Conservation (phyloP, 2,888 invertebrate species). For the Dolomedes plantarius region DNA sequence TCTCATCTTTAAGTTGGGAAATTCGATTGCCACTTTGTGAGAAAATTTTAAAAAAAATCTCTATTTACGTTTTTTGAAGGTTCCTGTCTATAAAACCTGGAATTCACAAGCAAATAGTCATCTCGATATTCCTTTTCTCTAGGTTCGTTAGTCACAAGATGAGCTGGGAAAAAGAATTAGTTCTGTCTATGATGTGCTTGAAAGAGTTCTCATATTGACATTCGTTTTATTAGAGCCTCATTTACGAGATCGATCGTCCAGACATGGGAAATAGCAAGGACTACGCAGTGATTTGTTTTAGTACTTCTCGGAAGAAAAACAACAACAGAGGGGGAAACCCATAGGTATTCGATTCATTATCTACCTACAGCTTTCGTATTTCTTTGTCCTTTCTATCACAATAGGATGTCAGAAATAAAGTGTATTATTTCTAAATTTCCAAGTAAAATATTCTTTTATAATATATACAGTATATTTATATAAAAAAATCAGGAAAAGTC, state of each 20-base stretch:
- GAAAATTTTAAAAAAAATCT: too few species aligned
- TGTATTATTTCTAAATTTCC: too few species aligned
- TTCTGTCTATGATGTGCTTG: constrained; percentile 48
- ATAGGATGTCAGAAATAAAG: too few species aligned
- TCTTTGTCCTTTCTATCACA: not conserved
- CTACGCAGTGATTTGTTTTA: constrained; percentile 65
- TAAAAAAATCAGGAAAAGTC: too few species aligned
- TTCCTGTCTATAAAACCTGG: constrained; percentile 19
- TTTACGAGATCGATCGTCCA: constrained; percentile 60
- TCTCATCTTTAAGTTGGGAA: too few species aligned
- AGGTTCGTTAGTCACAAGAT: constrained; percentile 61
- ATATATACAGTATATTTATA: too few species aligned
- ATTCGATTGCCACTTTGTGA: too few species aligned
- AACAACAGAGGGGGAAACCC: constrained; percentile 15
- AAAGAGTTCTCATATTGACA: constrained; percentile 62
- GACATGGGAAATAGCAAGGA: constrained; percentile 26
- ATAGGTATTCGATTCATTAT: constrained; percentile 33
- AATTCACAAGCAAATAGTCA: constrained; percentile 15
- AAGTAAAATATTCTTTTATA: too few species aligned
- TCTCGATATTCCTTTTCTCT: constrained; percentile 31
- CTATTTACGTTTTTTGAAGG: constrained; percentile 28
- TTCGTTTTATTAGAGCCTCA: constrained; percentile 69
- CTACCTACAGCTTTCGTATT: not conserved
- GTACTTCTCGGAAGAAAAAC: constrained; percentile 22
- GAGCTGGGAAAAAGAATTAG: constrained; percentile 28